phyloP scores from a whole-genome alignment of 2,888 invertebrate genomes.

The Oscheius onirici region DNA sequence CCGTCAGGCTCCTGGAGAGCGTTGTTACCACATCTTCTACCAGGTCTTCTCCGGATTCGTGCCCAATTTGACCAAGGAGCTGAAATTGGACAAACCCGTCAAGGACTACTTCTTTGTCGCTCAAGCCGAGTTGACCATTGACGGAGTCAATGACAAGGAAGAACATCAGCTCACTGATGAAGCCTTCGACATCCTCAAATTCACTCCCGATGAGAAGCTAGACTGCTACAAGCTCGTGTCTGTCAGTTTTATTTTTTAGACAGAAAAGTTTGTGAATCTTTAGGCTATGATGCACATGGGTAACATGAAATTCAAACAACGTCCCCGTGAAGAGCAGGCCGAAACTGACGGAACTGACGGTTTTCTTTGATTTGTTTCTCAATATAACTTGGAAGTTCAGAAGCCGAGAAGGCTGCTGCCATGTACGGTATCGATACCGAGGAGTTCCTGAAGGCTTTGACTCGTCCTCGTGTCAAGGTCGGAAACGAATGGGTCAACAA shows the following conservation, averaged over 20 bases:
- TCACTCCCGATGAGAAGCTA: slow-evolving; percentile 94
- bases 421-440: slow-evolving; percentile 67
- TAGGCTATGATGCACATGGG: slow-evolving; percentile 97
- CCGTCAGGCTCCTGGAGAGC: slow-evolving; percentile 88
- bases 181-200: slow-evolving; percentile 98
- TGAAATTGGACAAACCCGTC: slow-evolving; percentile 83
- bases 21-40: slow-evolving; percentile 99
- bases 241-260: slow-evolving; percentile 61
- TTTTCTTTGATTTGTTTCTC: too few species aligned
- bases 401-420: slow-evolving; percentile 65
- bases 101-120: slow-evolving; percentile 91
- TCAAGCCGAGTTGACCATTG: slow-evolving; percentile 92
- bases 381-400: slow-evolving; percentile 42
- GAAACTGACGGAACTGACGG: slow-evolving; percentile 76
- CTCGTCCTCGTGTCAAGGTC: slow-evolving; percentile 75
- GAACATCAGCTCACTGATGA: slow-evolving; percentile 72
- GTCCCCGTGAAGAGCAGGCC: slow-evolving; percentile 99
- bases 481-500: slow-evolving; percentile 75
- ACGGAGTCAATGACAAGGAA: slow-evolving; percentile 87
- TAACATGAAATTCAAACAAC: slow-evolving; percentile 99
- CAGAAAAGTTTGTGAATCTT: too few species aligned
- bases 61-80: slow-evolving; percentile 74
- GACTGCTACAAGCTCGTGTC: slow-evolving; percentile 97
- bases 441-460: slow-evolving; percentile 73
- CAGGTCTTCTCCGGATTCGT: slow-evolving; percentile 76